Evolutionary conservation across 2,113 vertebrate species (phyloP).

Genomic region (Tonatia bakeri): DNA sequence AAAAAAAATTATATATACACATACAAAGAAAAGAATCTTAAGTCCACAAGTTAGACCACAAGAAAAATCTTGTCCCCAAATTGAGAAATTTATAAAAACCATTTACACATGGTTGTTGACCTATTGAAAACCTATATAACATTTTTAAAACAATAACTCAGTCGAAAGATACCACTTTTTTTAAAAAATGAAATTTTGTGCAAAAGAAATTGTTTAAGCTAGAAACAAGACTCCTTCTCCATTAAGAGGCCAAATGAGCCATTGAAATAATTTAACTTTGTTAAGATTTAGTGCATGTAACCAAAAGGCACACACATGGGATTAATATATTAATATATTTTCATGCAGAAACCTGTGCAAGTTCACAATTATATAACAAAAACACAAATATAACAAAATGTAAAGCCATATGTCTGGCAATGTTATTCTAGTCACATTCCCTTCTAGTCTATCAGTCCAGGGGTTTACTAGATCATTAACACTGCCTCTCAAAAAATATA

Average conservation of each 20-base stretch:
- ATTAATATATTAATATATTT: constrained; percentile 68
- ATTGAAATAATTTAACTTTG: constrained; percentile 69
- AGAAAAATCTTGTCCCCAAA: constrained; percentile 72
- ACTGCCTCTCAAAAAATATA: constrained; percentile 72
- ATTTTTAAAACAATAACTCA: constrained; percentile 78
- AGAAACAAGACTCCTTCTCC: constrained; percentile 43
- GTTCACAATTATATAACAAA: constrained; percentile 73
- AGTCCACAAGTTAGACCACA: constrained; percentile 81
- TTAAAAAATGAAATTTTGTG: constrained; percentile 75
- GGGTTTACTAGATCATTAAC: constrained; percentile 69
- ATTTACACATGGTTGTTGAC: constrained; percentile 80
- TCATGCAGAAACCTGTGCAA: constrained; percentile 75
- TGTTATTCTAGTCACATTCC: constrained; percentile 68
- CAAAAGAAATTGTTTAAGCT: constrained; percentile 74
- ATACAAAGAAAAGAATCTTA: constrained; percentile 78
- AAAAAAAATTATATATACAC: constrained; percentile 73
- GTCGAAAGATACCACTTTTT: constrained; percentile 69
- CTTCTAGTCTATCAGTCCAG: constrained; percentile 70
- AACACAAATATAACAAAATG: constrained; percentile 56
- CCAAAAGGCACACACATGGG: constrained; percentile 78
- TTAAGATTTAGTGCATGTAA: constrained; percentile 70
- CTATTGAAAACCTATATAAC: constrained; percentile 78
- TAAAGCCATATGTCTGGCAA: constrained; percentile 61
- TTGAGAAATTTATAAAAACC: constrained; percentile 83
- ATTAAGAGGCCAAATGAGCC: constrained; percentile 70